A percentile compares a stretch with the other conserved stretches of the same genome.
These are phyloP conservation scores for Parauchenoglanis punctatus DNA, from an alignment of 2,797 vertebrate species.

Conservation along the genomic window DNA sequence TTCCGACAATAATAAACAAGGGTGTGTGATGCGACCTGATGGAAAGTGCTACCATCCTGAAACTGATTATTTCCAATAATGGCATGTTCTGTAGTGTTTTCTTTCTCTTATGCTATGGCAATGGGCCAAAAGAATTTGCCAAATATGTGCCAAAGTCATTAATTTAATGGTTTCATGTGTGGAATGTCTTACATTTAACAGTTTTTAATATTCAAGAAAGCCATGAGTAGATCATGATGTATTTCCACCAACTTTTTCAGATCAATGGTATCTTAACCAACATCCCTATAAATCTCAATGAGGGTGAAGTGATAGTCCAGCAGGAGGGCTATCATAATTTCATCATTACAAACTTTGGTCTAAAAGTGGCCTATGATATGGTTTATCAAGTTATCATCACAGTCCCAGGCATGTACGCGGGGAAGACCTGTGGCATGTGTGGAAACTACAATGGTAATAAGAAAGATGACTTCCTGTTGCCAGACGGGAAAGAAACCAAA, in stretches of 20 bases:
- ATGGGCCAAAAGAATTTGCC: not conserved
- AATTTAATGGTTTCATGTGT: not conserved
- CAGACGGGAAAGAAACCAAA: constrained; percentile 63
- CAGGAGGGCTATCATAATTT: constrained; percentile 66
- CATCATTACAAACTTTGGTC: constrained; percentile 71
- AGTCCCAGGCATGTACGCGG: constrained; percentile 62
- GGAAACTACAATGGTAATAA: constrained; percentile 75
- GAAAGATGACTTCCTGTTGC: constrained; percentile 69
- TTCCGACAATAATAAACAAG: not conserved
- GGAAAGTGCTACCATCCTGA: not conserved
- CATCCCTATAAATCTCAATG: constrained; percentile 70
- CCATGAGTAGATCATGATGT: not conserved
- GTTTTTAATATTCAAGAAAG: not conserved
- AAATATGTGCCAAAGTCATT: not conserved
- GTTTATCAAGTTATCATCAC: constrained; percentile 67
- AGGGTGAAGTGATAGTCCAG: constrained; percentile 66
- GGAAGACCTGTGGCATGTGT: constrained; percentile 76
- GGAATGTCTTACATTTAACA: not conserved
- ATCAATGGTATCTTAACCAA: constrained; percentile 50
- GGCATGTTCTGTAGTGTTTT: not conserved
- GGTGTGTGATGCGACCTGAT: not conserved
- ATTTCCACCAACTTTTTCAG: constrained; percentile 5
- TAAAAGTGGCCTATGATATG: constrained; percentile 79
- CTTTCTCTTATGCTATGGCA: not conserved
- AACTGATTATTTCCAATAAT: not conserved